Base-by-base conservation (phyloP, 92 coral and sea anemone species). In the Porites evermanni region DNA sequence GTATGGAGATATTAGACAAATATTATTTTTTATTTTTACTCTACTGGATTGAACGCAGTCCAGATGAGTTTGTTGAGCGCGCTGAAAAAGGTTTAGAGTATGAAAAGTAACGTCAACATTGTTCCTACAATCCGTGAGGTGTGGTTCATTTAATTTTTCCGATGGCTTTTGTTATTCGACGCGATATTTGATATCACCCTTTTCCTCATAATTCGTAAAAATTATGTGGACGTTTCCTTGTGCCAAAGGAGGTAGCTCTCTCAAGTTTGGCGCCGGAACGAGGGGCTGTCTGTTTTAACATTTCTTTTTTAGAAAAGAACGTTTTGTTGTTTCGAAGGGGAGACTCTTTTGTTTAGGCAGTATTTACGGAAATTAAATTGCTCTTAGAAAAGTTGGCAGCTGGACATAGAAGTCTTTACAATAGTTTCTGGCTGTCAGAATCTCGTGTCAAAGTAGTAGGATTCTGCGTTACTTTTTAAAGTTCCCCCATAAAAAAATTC, bases 1-100 rank as follows among this genome's bases (percentile, higher is more conserved):
- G 51, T 69, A 80, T 79, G 83, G 8, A 79, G 60, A 80, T 52
- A 69, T 21, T 53, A 53, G 12, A 56, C 4, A 11, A 56, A 14
- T 11, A 56, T 56, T 56, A 9, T 56, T 11, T 11, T 11, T 56
- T 56, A 11, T 56, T 56, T 56, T 10, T 11, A 56, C 61, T 8
- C 13, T 4, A 56, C 16, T 12, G 61, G 61, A 56, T 56, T 56
- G 61, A 11, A 56, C 12, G 61, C 61, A 14, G 17, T 56, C 12
- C 13, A 11, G 61, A 14, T 56, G 61, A 11, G 61, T 56, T 56
- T 56, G 61, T 8, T 12, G 12, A 11, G 61, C 61, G 61, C 16
- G 61, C 5, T 56, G 61, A 56, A 14, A 11, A 56, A 56, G 17
- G 61, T 14, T 56, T 56, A 56, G 12, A 14, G 61, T 56, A 56